phyloP scores from a whole-genome alignment of 2,113 vertebrate species.

The Sula dactylatra region DNA sequence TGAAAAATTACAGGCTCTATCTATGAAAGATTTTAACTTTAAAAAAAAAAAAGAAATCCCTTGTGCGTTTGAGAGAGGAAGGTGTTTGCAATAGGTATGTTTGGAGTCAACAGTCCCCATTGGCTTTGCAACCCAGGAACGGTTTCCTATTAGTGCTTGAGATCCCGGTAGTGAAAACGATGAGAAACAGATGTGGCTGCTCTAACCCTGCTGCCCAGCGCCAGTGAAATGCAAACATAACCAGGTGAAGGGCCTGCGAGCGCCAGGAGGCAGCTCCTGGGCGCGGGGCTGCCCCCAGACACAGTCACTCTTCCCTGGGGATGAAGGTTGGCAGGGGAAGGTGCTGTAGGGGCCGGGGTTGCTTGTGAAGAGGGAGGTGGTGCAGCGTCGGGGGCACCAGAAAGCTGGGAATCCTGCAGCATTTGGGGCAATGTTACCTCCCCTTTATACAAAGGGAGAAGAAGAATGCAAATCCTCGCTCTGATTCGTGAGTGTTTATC shows the following conservation, averaged over 20 bases:
- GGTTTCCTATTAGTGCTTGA: background rate
- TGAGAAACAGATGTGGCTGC: background rate
- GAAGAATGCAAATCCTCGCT: background rate
- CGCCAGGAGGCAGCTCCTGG: background rate
- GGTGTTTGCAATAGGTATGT: rapidly evolving
- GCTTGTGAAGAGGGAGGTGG: background rate
- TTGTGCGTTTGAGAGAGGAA: rapidly evolving
- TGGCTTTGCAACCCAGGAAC: background rate
- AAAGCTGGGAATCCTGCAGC: background rate
- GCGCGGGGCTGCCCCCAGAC: rapidly evolving
- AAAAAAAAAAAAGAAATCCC: background rate
- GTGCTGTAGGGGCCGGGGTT: too few relatives aligned
- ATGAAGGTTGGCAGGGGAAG: background rate
- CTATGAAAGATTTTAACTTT: background rate
- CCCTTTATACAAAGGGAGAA: background rate
- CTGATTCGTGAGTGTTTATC: rapidly evolving
- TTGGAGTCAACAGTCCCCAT: background rate
- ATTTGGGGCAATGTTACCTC: background rate
- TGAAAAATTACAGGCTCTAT: background rate
- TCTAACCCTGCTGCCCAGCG: rapidly evolving
- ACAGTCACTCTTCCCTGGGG: rapidly evolving
- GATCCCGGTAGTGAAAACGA: background rate
- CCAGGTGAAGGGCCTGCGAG: background rate
- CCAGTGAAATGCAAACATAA: rapidly evolving
- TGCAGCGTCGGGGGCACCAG: rapidly evolving